phyloP scores from a whole-genome alignment of 2,113 vertebrate genomes.

The Psilopsiagon aymara region DNA sequence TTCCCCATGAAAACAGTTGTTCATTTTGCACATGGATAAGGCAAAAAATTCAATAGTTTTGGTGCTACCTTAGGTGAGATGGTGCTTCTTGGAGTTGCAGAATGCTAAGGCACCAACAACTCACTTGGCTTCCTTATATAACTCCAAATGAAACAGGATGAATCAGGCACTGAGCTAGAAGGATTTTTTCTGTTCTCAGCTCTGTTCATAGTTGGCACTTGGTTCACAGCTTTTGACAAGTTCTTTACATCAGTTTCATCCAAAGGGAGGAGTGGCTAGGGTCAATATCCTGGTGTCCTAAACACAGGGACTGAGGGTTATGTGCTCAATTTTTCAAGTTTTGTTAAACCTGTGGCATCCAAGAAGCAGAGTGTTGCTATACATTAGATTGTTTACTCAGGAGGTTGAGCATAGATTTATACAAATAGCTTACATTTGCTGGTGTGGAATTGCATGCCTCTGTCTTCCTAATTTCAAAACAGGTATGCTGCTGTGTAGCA shows the following conservation, averaged over 20 bases:
- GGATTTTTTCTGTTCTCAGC: neutral
- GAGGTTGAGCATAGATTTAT: neutral
- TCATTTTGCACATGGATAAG: neutral
- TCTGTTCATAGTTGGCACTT: neutral
- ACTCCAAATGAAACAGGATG: neutral
- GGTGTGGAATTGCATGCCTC: neutral
- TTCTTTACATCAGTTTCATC: neutral
- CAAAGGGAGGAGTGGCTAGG: neutral
- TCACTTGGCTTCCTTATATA: neutral
- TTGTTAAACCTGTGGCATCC: neutral
- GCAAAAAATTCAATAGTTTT: neutral
- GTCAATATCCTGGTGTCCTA: neutral
- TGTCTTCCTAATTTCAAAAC: neutral
- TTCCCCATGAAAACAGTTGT: neutral
- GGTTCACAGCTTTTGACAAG: neutral
- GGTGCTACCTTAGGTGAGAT: neutral
- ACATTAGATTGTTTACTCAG: neutral
- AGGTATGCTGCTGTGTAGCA: neutral
- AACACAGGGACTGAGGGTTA: neutral
- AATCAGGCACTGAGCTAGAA: neutral
- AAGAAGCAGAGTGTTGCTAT: neutral
- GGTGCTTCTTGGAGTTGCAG: neutral
- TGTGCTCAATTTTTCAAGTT: neutral
- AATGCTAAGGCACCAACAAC: neutral
- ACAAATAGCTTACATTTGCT: neutral